These are phyloP conservation scores for Hypomesus transpacificus DNA, from an alignment of 2,113 vertebrate species.

Conservation along the genomic window DNA sequence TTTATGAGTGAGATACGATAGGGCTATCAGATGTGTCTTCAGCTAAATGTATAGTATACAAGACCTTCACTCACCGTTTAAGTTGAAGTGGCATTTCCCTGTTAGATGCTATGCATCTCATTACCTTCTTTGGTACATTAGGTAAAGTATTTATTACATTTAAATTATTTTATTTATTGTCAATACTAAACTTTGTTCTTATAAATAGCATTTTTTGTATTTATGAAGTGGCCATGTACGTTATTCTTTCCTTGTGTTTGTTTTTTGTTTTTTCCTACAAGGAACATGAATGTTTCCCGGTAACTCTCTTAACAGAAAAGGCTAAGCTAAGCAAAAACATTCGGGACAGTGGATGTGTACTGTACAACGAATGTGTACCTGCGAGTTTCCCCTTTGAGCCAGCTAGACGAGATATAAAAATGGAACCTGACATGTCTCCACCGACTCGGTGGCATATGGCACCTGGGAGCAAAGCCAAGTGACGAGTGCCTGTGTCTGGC, in stretches of 20 bases:
- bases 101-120: slow-evolving; percentile 62
- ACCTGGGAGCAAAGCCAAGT: slow-evolving; percentile 6
- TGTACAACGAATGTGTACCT: background rate
- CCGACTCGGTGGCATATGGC: slow-evolving; percentile 2
- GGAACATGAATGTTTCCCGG: slow-evolving; percentile 15
- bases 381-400: no score
- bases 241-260: slow-evolving; percentile 30
- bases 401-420: background rate
- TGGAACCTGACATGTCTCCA: background rate
- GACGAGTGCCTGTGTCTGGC: slow-evolving; percentile 4
- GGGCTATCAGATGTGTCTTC: background rate
- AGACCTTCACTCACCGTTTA: slow-evolving; percentile 17
- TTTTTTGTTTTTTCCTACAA: slow-evolving; percentile 11
- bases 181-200: slow-evolving; percentile 36
- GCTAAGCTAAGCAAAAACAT: background rate
- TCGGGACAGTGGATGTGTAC: background rate
- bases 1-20: background rate
- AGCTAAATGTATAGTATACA: background rate
- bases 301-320: background rate
- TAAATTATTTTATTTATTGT: slow-evolving; percentile 68
- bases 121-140: slow-evolving; percentile 48
- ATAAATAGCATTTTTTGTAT: slow-evolving; percentile 44
- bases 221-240: slow-evolving; percentile 39
- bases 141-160: slow-evolving; percentile 52
- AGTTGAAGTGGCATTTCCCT: slow-evolving; percentile 16